phyloP scores from a whole-genome alignment of 1,140 invertebrate species.

The Cryptotermes secundus region DNA sequence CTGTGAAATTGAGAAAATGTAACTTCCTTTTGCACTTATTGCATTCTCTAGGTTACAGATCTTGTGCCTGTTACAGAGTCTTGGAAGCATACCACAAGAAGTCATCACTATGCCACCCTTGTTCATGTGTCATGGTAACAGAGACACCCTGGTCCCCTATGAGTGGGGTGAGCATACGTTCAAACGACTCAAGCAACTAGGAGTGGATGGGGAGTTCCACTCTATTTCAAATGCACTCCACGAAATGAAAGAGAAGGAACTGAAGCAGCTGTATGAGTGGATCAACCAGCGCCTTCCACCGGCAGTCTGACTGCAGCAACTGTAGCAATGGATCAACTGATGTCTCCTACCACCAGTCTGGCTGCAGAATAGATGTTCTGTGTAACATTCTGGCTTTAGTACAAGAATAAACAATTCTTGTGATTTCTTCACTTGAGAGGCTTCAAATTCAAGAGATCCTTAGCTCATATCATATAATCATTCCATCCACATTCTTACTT shows the following conservation, averaged over 20 bases:
- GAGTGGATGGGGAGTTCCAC: slow-evolving; percentile 54
- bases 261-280: slow-evolving; percentile 54
- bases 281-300: slow-evolving; percentile 41
- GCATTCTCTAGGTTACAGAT: too few species aligned
- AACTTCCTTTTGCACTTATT: too few species aligned
- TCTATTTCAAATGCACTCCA: slow-evolving; percentile 54
- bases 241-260: slow-evolving; percentile 53
- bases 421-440: too few species aligned
- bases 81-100: slow-evolving; percentile 20
- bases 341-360: background rate
- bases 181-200: slow-evolving; percentile 49
- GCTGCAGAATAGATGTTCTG: too few species aligned
- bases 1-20: too few species aligned
- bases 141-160: slow-evolving; percentile 55
- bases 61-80: slow-evolving; percentile 36
- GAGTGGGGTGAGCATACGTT: slow-evolving; percentile 56
- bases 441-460: too few species aligned
- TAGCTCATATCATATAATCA: too few species aligned
- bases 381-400: too few species aligned
- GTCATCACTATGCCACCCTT: slow-evolving; percentile 42
- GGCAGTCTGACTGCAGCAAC: background rate
- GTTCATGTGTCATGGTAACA: slow-evolving; percentile 47
- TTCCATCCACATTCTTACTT: too few species aligned
- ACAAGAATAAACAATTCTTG: too few species aligned
- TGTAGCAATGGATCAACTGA: slow-evolving; percentile 51